phyloP scores from a whole-genome alignment of 2,113 vertebrate species.

The Poeciliopsis turrubarensis region DNA sequence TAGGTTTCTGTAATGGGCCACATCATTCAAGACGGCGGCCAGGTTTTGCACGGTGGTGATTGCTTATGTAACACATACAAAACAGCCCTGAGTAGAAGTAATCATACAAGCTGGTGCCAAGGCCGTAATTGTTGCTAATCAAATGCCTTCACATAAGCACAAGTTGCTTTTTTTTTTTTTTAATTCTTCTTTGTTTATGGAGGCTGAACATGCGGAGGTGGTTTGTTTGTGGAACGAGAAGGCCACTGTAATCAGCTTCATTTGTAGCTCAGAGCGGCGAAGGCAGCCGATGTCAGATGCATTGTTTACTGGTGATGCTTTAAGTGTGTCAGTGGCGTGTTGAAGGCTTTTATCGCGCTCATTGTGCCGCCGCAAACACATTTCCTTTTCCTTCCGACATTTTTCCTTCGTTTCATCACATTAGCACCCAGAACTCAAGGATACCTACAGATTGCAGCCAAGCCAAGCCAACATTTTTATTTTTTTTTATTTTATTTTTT shows the following conservation, averaged over 20 bases:
- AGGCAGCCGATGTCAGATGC: slow-evolving; percentile 18
- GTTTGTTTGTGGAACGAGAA: slow-evolving; percentile 42
- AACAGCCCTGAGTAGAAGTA: slow-evolving; percentile 53
- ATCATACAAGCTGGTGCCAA: slow-evolving; percentile 43
- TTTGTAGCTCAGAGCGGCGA: slow-evolving; percentile 21
- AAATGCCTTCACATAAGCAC: slow-evolving; percentile 52
- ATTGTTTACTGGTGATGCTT: slow-evolving; percentile 22
- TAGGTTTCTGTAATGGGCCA: slow-evolving; percentile 61
- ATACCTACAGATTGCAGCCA: neutral
- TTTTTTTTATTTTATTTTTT: neutral
- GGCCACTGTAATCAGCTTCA: slow-evolving; percentile 43
- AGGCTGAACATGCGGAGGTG: slow-evolving; percentile 41
- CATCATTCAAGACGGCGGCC: slow-evolving; percentile 33
- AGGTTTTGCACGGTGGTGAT: slow-evolving; percentile 45
- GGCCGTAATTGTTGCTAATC: slow-evolving; percentile 69
- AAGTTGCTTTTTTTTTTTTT: neutral
- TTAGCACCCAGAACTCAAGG: neutral
- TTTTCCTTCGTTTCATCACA: slow-evolving; percentile 2
- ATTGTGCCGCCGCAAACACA: slow-evolving; percentile 1
- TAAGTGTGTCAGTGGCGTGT: slow-evolving; percentile 6
- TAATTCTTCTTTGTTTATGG: slow-evolving; percentile 44
- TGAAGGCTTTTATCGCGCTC: neutral
- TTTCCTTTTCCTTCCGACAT: neutral
- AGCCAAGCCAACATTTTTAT: neutral
- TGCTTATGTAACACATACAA: slow-evolving; percentile 36